A percentile compares a stretch with the other conserved stretches of the same genome.
These are phyloP conservation scores for Montipora efflorescens DNA, from an alignment of 64 coral and sea anemone species.

Conservation along the genomic window DNA sequence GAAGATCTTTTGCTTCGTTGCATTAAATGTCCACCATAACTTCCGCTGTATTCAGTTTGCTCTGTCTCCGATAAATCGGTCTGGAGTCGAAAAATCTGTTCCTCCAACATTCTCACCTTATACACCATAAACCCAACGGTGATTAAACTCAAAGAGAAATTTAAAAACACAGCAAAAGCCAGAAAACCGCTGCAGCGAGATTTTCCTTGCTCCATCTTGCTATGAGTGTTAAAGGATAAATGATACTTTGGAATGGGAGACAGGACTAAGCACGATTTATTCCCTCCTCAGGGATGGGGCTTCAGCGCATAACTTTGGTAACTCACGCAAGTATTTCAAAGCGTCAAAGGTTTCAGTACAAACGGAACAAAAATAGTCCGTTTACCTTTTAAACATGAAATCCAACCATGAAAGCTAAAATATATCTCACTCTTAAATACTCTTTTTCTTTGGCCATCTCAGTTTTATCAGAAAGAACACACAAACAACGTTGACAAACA, in stretches of 20 bases:
- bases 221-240: neutral
- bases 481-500: no score
- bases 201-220: slow-evolving; percentile 19
- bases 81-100: neutral
- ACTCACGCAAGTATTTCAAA: neutral
- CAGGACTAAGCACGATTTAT: neutral
- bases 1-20: slow-evolving; percentile 11
- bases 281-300: neutral
- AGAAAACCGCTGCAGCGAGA: slow-evolving; percentile 15
- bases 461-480: no score
- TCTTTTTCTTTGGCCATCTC: no score
- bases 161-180: slow-evolving; percentile 26
- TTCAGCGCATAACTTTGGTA: neutral
- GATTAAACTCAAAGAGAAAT: neutral
- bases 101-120: neutral
- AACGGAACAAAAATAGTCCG: no score
- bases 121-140: slow-evolving; percentile 37
- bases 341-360: neutral
- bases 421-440: no score
- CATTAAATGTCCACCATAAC: neutral
- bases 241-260: neutral
- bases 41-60: neutral
- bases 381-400: no score
- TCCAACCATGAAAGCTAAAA: no score
- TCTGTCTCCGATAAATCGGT: neutral